Conservation (phyloP, 37 sponge, comb jelly and placozoan species). For the Tethya wilhelma region DNA sequence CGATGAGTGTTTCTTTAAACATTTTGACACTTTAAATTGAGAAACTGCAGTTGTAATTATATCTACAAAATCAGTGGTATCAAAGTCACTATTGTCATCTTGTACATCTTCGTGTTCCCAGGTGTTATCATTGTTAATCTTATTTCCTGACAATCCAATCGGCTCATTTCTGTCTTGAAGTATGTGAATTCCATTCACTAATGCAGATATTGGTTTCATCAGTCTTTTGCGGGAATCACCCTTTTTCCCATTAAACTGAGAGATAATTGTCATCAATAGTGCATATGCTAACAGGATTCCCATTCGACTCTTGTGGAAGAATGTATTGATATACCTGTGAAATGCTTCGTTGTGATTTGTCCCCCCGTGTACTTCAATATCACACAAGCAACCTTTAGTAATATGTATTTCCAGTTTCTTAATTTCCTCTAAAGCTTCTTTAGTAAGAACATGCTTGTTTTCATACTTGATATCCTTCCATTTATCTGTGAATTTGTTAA, state of each 20-base stretch:
- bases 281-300: conserved; percentile 35
- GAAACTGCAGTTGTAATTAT: no score
- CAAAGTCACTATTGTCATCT: no score
- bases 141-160: no score
- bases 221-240: not conserved
- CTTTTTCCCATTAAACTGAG: not conserved
- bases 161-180: not conserved
- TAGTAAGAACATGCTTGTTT: not conserved
- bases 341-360: conserved; percentile 20
- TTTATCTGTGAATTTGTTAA: conserved; percentile 21
- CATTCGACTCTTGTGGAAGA: conserved; percentile 19
- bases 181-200: not conserved
- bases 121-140: no score
- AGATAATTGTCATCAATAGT: conserved; percentile 6
- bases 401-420: conserved; percentile 32
- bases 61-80: no score
- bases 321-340: conserved; percentile 12
- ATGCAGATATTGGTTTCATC: not conserved
- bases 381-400: conserved; percentile 22
- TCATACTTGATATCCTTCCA: conserved; percentile 7
- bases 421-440: conserved; percentile 14
- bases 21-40: no score
- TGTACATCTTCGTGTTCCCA: no score
- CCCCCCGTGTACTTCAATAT: conserved; percentile 17
- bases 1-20: no score